Evolutionary conservation across 2,113 vertebrate genomes (phyloP).

Genomic region (Cnemophilus loriae): DNA sequence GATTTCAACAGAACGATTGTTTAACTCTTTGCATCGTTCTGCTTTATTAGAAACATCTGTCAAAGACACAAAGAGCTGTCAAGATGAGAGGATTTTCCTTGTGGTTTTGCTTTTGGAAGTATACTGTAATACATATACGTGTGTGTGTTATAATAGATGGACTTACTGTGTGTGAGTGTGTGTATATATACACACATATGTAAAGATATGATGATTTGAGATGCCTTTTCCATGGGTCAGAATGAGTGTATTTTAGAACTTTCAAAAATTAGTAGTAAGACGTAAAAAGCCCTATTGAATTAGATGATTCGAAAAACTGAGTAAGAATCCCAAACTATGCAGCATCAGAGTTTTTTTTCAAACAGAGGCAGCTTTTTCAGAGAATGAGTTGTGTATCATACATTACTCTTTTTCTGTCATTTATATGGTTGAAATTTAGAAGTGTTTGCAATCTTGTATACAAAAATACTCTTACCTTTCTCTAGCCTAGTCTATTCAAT

Average conservation of each 20-base stretch:
- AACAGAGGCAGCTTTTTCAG: not conserved
- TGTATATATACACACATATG: not conserved
- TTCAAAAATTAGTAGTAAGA: not conserved
- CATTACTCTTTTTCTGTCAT: not conserved
- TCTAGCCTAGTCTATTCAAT: not conserved
- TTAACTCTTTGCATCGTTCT: not conserved
- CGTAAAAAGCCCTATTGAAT: not conserved
- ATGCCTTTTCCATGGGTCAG: not conserved
- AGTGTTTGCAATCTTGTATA: not conserved
- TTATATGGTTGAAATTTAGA: not conserved
- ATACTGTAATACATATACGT: not conserved
- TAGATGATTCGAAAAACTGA: not conserved
- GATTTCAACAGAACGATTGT: not conserved
- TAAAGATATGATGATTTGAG: not conserved
- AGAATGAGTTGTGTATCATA: not conserved
- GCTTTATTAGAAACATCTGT: not conserved
- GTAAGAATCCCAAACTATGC: not conserved
- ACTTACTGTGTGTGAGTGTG: not conserved
- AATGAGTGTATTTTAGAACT: not conserved
- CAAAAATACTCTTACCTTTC: not conserved
- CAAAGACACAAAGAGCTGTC: not conserved
- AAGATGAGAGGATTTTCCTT: not conserved
- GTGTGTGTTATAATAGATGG: not conserved
- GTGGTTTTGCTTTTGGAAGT: not conserved
- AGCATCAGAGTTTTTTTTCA: not conserved